A percentile compares a stretch with the other conserved stretches of the same genome.
Evolutionary conservation across 37 sponge, comb jelly and placozoan genomes (phyloP).

Genomic region (Tethya wilhelma): DNA sequence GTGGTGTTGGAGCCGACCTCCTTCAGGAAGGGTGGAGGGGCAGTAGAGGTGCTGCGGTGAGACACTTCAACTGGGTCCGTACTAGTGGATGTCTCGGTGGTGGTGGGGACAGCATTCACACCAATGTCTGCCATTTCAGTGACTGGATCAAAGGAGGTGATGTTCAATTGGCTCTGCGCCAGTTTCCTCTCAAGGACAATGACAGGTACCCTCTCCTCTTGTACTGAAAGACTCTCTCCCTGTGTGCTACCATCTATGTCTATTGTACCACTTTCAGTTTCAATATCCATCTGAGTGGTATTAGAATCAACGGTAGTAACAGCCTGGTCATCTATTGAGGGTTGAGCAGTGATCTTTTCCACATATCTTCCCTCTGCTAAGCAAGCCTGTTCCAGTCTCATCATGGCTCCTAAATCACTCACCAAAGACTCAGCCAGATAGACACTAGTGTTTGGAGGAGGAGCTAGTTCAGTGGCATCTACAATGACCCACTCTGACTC

Average conservation of each 20-base stretch:
- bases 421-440: conserved; percentile 1
- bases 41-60: neutral
- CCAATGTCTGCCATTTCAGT: neutral
- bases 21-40: neutral
- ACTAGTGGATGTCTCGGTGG: conserved; percentile 6
- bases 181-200: too few relatives aligned
- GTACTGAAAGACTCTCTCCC: too few relatives aligned
- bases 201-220: too few relatives aligned
- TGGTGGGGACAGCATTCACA: neutral
- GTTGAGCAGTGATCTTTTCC: neutral
- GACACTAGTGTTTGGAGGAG: neutral
- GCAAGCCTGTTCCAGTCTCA: neutral
- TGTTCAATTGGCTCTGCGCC: too few relatives aligned
- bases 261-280: too few relatives aligned
- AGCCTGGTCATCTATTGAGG: too few relatives aligned
- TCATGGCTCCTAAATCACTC: neutral
- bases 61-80: neutral
- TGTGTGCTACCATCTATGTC: too few relatives aligned
- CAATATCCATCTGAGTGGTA: too few relatives aligned
- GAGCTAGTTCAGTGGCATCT: neutral
- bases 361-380: neutral
- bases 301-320: too few relatives aligned
- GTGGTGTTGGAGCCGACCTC: conserved; percentile 30
- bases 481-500: too few relatives aligned
- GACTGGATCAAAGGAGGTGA: too few relatives aligned